A percentile compares a stretch with the other conserved stretches of the same genome.
These are phyloP conservation scores for Metellina segmentata DNA, from an alignment of 2,888 invertebrate species.

Conservation along the genomic window DNA sequence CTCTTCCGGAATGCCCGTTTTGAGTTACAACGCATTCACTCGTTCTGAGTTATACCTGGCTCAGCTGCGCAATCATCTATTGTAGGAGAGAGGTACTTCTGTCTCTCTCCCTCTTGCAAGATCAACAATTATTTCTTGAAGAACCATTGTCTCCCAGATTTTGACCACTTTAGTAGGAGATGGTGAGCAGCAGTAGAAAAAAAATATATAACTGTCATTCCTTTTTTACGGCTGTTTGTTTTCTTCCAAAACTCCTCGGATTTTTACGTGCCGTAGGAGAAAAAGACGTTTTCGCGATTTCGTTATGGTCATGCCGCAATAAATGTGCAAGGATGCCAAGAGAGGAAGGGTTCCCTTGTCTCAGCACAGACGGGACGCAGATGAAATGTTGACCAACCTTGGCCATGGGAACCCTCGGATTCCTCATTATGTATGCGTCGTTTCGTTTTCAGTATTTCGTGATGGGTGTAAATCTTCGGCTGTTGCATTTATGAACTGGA, in stretches of 20 bases:
- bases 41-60: slow-evolving; percentile 64
- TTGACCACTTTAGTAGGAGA: slow-evolving; percentile 66
- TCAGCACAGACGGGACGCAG: no score
- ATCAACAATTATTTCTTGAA: slow-evolving; percentile 66
- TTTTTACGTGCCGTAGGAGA: slow-evolving; percentile 45
- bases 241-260: slow-evolving; percentile 17
- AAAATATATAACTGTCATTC: slow-evolving; percentile 66
- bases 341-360: not conserved
- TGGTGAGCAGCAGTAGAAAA: slow-evolving; percentile 30
- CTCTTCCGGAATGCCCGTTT: slow-evolving; percentile 67
- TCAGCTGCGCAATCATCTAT: slow-evolving; percentile 62
- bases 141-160: slow-evolving; percentile 61
- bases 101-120: slow-evolving; percentile 47
- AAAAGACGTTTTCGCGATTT: slow-evolving; percentile 44
- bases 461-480: not conserved
- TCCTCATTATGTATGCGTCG: not conserved
- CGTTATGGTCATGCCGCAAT: slow-evolving; percentile 18
- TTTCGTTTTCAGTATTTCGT: slow-evolving; percentile 12
- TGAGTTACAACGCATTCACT: slow-evolving; percentile 69
- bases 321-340: not conserved
- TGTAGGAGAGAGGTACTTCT: slow-evolving; percentile 33
- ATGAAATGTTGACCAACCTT: slow-evolving; percentile 8
- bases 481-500: no score
- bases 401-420: slow-evolving; percentile 1
- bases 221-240: slow-evolving; percentile 73